Evolutionary conservation across 2,888 invertebrate genomes (phyloP), one percentile per base, ranked within the genome.

Genomic region (Mantis religiosa): DNA sequence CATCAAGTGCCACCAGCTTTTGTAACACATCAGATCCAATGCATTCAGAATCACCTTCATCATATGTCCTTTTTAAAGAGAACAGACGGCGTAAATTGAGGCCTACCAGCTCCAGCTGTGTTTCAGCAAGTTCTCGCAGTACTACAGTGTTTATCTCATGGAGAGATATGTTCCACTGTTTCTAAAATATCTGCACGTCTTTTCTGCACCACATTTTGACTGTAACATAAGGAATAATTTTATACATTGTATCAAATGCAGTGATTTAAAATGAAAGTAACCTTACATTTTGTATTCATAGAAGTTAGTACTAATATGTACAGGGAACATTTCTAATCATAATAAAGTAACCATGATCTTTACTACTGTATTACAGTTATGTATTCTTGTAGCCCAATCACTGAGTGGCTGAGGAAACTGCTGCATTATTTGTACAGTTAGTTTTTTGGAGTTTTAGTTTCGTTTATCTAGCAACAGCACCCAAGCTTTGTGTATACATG

Each of bases 31-130:
- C n/a, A 20, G 41, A 27, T 15, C 81, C 4, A 54, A 0, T 28
- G 7, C 20, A 9, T 9, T 14, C 28, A 1, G 54, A 28, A 28
- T 28, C 28, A 1, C 71, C 28, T 20, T 41, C 12, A 1, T 27
- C 28, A 47, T 25, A 14, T 14, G 54, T 28, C 25, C 41, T 83
- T 30, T 86, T 85, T 20, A 81, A 25, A 15, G n/a, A 28, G 71
- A 91, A 95, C 83, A 95, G 92, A 90, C 94, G 94, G 91, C 95
- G 94, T 89, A 95, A 92, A 91, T 95, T 95, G 82, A 95, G 92
- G 7, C 95, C 94, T 95, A 95, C 95, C 90, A 95, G 92, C 91
- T 95, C 95, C 88, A 95, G 92, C 91, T 95, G 95, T 1, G 95
- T 95, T 91, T 95, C 95, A 0, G 95, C 95, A 82, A 95, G 92